A percentile compares a stretch with the other conserved stretches of the same genome.
These are phyloP conservation scores for Macquaria australasica DNA, from an alignment of 2,113 vertebrate genomes.

Conservation along the genomic window DNA sequence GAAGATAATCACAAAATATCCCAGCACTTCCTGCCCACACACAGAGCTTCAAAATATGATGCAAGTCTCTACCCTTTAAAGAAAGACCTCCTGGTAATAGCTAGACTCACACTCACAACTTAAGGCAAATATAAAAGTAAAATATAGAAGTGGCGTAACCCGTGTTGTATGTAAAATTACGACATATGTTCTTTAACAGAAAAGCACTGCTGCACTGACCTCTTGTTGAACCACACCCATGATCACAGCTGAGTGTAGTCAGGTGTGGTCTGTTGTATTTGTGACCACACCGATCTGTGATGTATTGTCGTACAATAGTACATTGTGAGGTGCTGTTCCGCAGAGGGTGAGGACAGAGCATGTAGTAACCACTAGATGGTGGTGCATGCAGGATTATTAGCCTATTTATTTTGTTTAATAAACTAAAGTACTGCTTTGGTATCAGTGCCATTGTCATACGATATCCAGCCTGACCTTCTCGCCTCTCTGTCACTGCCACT, in stretches of 20 bases:
- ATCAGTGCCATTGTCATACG: too few species aligned
- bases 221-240: not conserved
- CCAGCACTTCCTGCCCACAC: not conserved
- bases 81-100: not conserved
- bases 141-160: not conserved
- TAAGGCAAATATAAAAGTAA: too few species aligned
- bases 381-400: too few species aligned
- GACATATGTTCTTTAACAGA: too few species aligned
- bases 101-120: not conserved
- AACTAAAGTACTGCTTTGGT: too few species aligned
- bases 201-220: too few species aligned
- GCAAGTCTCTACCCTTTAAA: not conserved
- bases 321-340: not conserved
- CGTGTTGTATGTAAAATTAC: too few species aligned
- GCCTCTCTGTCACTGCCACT: too few species aligned
- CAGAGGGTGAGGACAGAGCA: not conserved
- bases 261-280: too few species aligned
- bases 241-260: too few species aligned
- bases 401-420: too few species aligned
- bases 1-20: not conserved
- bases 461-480: too few species aligned
- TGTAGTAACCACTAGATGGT: not conserved
- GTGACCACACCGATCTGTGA: not conserved
- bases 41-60: not conserved
- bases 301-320: not conserved